Evolutionary conservation across 2,888 invertebrate genomes (phyloP), one percentile per base, ranked within the genome.

Genomic region (Galerucella pusilla): DNA sequence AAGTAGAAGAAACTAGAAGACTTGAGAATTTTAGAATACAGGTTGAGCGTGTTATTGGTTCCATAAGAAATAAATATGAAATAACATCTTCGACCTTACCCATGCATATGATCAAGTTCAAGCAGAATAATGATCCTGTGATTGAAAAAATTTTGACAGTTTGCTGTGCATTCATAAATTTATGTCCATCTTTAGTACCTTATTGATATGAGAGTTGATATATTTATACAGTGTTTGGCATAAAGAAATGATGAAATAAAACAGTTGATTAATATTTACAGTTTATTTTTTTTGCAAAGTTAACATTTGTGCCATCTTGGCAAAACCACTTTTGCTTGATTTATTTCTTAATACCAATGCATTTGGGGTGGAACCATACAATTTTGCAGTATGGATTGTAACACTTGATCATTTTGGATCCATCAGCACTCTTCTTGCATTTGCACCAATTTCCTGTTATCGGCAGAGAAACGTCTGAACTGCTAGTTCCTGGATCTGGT

Each of bases 341-440:
- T n/a, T 28, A n/a, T 28, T 14, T 14, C 54, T 65, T 54, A 35
- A 71, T 45, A 61, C 96, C 96, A 64, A 97, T 96, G 87, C 97
- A 98, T 84, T 95, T 95, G 85, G 97, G 97, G 87, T 98, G 97
- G 88, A 97, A 98, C 97, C 97, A 98, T 87, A 97, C 96, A 80
- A 96, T 96, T 71, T 93, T 90, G 87, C 97, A 98, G 81, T 93
- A 92, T 77, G 92, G 91, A 11, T 93, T 94, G 85, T 95, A 95
- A 85, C 95, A 95, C 2, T 94, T 94, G 77, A 95, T 95, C 95
- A 95, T 95, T 20, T 60, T 28, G 85, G 46, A 68, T 20, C 75
- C 76, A 75, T 75, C 75, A 60, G 74, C 74, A n/a, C 59, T 35
- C 59, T 20, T 74, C 28, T 28, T 63, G 49, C 78, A 78, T 28